Evolutionary conservation across 2,797 vertebrate genomes (phyloP), one percentile per base, ranked within the genome.

Genomic region (Sphenopsis melanotis): DNA sequence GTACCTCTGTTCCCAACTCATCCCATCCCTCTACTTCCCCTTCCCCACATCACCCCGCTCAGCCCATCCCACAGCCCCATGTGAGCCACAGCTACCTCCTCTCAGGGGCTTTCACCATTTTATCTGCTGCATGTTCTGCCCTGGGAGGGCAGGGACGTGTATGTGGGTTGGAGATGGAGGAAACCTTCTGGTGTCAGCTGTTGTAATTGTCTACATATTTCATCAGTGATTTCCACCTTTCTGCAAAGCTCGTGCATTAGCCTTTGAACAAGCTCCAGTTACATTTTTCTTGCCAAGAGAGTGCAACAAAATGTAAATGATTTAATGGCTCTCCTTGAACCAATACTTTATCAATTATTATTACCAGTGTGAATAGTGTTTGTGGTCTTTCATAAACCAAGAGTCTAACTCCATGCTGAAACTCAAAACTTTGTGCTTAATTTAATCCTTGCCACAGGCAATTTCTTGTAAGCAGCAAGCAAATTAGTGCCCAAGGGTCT

Each of bases 91-190:
- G 21, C 17, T 41, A 5, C 17, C 24, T 65, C 36, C 30, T 65
- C 9, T 14, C 0, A 0, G 16, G 20, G 1, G 0, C 29, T 21
- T 27, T 36, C 16, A 9, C 10, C 22, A 1, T 4, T 52, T 53
- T 27, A 44, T 37, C 65, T 6, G 3, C 39, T 49, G 36, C 20
- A 27, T 12, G 7, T 36, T 46, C 37, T 44, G 46, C 8, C 1
- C 22, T 2, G 2, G 20, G 36, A 59, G 26, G 36, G 36, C 36
- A 29, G 57, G 26, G 4, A 20, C 2, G 2, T 29, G 9, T 14
- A 14, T 60, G 26, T 14, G 36, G 18, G 5, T 2, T 66, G 44
- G 13, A 63, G 27, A 6, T 20, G 36, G 11, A 84, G 24, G 29
- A 79, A 87, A 64, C 15, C 0, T 1, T 32, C 47, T n/a, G 15